Evolutionary conservation across 2,797 vertebrate species (phyloP).

Genomic region (Poecile montanus): DNA sequence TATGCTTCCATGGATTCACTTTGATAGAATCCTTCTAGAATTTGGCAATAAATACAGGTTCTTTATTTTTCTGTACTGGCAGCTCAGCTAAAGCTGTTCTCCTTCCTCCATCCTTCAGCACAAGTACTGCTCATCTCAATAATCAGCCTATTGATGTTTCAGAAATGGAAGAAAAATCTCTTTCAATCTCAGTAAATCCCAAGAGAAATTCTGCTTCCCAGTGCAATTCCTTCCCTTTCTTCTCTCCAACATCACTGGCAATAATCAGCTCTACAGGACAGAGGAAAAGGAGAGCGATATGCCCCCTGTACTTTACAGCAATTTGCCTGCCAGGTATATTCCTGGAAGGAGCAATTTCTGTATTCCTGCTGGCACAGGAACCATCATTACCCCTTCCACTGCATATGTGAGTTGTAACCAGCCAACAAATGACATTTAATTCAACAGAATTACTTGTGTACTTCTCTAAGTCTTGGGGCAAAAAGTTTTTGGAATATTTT

Average conservation of each 20-base stretch:
- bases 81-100: slow-evolving; percentile 34
- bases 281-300: background rate
- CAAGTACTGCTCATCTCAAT: slow-evolving; percentile 7
- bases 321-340: background rate
- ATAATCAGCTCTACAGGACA: background rate
- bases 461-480: background rate
- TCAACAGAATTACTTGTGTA: background rate
- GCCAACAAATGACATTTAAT: background rate
- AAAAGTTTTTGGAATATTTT: background rate
- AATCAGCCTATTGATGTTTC: slow-evolving; percentile 22
- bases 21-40: background rate
- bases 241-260: background rate
- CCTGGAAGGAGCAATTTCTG: background rate
- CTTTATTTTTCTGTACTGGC: slow-evolving; percentile 16
- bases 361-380: background rate
- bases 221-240: background rate
- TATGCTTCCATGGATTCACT: background rate
- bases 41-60: slow-evolving; percentile 3
- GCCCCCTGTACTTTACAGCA: background rate
- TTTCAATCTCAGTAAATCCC: background rate
- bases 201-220: background rate
- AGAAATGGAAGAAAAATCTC: slow-evolving; percentile 22
- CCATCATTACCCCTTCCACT: background rate
- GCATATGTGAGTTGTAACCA: background rate
- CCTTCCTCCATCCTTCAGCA: background rate